Conservation (phyloP, 2,797 vertebrate species). For the Linurgus olivaceus region DNA sequence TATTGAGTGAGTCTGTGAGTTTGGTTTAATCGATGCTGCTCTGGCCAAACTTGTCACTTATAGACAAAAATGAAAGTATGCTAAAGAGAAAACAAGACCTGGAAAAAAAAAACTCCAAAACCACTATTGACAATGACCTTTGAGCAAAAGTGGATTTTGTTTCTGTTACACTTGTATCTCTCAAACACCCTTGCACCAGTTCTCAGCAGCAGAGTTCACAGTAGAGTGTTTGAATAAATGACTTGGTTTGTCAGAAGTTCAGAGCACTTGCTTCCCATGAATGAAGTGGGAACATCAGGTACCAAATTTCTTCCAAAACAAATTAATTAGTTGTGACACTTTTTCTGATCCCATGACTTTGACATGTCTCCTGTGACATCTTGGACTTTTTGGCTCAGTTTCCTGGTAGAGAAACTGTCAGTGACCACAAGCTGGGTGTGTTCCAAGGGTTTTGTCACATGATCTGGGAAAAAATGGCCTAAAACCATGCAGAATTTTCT, state of each 20-base stretch:
- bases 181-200: not conserved
- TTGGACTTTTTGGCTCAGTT: not conserved
- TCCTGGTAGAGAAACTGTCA: not conserved
- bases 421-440: not conserved
- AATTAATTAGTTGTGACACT: not conserved
- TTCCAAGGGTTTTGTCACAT: not conserved
- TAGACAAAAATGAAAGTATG: not conserved
- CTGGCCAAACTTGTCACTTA: slow-evolving; percentile 5
- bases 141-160: not conserved
- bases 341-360: not conserved
- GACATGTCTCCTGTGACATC: not conserved
- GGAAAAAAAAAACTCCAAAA: not conserved
- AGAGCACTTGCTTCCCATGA: not conserved
- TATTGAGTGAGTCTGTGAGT: slow-evolving; percentile 14
- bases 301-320: not conserved
- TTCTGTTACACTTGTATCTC: not conserved
- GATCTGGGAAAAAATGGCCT: not conserved
- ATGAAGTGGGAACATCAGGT: not conserved
- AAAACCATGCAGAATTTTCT: not conserved
- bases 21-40: slow-evolving; percentile 32
- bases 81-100: not conserved
- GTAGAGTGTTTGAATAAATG: not conserved
- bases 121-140: not conserved
- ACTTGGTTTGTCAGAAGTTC: not conserved
- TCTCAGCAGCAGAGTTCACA: not conserved